Percentiles rank a stretch among this genome's conserved stretches.
Conservation (phyloP, 2,888 invertebrate genomes). For the Siphlonurus alternatus region DNA sequence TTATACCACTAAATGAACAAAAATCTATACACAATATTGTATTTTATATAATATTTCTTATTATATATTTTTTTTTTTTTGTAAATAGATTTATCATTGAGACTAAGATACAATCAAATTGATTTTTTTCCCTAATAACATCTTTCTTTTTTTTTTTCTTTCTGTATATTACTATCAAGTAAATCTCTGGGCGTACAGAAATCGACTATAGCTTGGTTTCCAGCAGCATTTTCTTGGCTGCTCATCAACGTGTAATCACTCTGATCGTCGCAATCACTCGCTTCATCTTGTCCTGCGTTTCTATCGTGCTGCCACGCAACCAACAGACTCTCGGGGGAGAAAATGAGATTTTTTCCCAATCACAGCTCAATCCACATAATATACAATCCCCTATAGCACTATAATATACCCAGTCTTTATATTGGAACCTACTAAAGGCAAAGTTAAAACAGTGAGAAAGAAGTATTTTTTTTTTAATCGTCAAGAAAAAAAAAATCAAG, state of each 20-base stretch:
- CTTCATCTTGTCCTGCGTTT: no score
- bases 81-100: no score
- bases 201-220: not conserved
- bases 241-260: not conserved
- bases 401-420: no score
- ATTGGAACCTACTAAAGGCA: no score
- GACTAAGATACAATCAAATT: not conserved
- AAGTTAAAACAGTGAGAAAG: no score
- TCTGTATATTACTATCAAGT: not conserved
- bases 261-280: not conserved
- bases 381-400: no score
- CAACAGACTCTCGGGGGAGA: not conserved
- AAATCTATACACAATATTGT: not conserved
- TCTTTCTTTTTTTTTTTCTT: not conserved
- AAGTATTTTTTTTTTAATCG: no score
- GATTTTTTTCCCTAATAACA: not conserved
- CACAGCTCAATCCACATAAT: not conserved
- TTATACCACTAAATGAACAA: no score
- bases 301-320: no score
- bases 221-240: no score
- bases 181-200: not conserved
- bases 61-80: not conserved
- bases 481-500: no score
- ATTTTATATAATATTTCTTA: not conserved
- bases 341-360: not conserved